Evolutionary conservation across 2,797 vertebrate genomes (phyloP).

Genomic region (Alauda arvensis): DNA sequence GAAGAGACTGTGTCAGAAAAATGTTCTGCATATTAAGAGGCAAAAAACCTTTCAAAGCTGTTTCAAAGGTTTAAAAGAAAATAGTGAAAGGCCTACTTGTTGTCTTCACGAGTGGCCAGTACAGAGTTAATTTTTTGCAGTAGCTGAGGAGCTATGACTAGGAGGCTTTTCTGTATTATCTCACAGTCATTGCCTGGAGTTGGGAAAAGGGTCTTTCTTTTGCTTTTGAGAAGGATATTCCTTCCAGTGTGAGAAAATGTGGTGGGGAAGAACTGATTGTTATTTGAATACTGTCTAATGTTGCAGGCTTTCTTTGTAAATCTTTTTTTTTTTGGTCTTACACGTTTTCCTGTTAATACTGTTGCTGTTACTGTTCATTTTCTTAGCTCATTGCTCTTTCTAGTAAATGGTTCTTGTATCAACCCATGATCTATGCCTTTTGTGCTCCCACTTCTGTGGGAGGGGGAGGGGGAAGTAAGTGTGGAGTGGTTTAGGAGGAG

Average conservation of each 20-base stretch:
- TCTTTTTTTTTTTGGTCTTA: background rate
- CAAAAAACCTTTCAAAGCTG: background rate
- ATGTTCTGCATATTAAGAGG: background rate
- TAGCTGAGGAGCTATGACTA: background rate
- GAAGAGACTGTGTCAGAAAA: background rate
- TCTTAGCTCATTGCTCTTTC: background rate
- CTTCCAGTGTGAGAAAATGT: background rate
- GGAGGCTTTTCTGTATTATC: background rate
- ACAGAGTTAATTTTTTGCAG: background rate
- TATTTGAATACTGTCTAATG: background rate
- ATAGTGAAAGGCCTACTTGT: background rate
- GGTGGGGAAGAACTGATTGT: background rate
- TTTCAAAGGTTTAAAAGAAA: background rate
- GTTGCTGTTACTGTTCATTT: background rate
- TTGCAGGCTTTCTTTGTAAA: background rate
- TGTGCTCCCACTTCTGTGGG: background rate
- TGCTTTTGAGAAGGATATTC: rapidly evolving
- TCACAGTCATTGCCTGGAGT: background rate
- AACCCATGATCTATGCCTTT: background rate
- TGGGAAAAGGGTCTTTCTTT: background rate
- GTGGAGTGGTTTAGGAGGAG: background rate
- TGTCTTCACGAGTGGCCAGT: background rate
- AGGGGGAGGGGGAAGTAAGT: background rate
- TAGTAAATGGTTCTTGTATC: background rate
- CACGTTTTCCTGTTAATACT: background rate